Evolutionary conservation across 2,888 invertebrate species (phyloP), one percentile per base, ranked within the genome.

Genomic region (Marronus borbonicus): DNA sequence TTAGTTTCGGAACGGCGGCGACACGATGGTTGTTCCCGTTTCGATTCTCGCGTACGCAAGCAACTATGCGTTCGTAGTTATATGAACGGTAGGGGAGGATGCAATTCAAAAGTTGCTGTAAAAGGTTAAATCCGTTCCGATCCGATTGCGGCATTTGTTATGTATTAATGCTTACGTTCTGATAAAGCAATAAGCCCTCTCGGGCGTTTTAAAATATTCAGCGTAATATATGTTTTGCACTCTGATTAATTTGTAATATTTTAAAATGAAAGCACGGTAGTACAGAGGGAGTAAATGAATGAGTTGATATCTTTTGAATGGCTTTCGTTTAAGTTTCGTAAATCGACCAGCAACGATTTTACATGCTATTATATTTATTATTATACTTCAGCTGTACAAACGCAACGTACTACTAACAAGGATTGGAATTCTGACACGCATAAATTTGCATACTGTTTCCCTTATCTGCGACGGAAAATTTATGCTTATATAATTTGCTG

Each of bases 111-210:
- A 72, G 1, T 17, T 72, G 72, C 72, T 36, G 58, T 58, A 72
- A 72, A 72, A 72, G 72, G 72, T 60, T 60, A 58, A 72, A 72
- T 72, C 58, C 72, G 72, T 72, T 72, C 72, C 60, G 55, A 72
- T 72, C 58, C 52, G 58, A 72, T 72, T 58, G 72, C 12, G 49
- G 36, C 39, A 24, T 24, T 58, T 20, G 58, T 39, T 58, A 58
- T 24, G 39, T 60, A 58, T 72, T 72, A 55, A 55, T 58, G 72
- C 58, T 72, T 72, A 39, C 17, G 12, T 72, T 58, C 58, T 14
- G 17, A 72, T 58, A 36, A 39, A 39, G 24, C 55, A 72, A 58
- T 58, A 69, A 66, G 49, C 14, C 31, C 12, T 10, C 24, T n/a
- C 4, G 7, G 1, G 20, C 66, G 24, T 49, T 66, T 66, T 49